Percentiles rank a stretch among this genome's conserved stretches.
phyloP scores from a whole-genome alignment of 1,140 invertebrate species.

The Conus betulinus region DNA sequence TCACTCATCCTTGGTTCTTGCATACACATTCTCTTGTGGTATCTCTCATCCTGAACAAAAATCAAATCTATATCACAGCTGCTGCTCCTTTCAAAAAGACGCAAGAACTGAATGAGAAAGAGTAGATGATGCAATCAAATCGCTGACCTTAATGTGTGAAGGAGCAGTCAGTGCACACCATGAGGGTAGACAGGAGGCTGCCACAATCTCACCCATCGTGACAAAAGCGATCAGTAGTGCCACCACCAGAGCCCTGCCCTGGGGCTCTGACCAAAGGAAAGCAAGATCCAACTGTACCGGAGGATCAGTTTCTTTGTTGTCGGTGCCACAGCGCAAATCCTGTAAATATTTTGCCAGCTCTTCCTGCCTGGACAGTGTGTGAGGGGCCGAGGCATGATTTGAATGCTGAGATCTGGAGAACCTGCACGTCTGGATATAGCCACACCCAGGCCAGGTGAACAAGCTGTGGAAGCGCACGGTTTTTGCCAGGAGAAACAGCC shows the following conservation, averaged over 20 bases:
- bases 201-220: not conserved
- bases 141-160: not conserved
- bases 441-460: not conserved
- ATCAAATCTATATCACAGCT: not conserved
- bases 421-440: not conserved
- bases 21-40: too few species aligned
- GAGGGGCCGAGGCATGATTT: not conserved
- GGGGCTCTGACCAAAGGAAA: not conserved
- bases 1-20: too few species aligned
- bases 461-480: not conserved
- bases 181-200: slow-evolving; percentile 4
- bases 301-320: not conserved
- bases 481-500: not conserved
- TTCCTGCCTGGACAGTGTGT: not conserved
- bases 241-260: slow-evolving; percentile 20
- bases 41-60: not conserved
- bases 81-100: not conserved
- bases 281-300: not conserved
- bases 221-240: not conserved
- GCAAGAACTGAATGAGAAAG: not conserved
- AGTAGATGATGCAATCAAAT: not conserved
- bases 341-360: not conserved
- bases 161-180: not conserved
- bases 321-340: not conserved
- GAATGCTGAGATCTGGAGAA: not conserved